Conservation (phyloP, 1,140 invertebrate species). For the Philopotamus ludificatus region DNA sequence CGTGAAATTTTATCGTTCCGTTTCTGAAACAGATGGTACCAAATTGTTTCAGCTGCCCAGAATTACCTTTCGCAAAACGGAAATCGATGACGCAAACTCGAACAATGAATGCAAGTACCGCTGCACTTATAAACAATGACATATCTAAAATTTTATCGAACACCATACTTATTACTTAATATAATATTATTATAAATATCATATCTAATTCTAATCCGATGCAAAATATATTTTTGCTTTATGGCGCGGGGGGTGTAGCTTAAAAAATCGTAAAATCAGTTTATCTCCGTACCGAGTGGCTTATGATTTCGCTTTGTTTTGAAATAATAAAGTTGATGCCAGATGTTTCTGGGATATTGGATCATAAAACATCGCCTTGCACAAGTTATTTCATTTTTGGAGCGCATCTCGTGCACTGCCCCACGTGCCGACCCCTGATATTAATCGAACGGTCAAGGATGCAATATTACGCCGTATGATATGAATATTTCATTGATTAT, state of each 20-base stretch:
- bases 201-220: no score
- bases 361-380: constrained; percentile 31
- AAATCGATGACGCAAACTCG: background rate
- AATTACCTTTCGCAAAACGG: background rate
- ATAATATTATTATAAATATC: no score
- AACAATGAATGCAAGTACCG: no score
- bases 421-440: no score
- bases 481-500: constrained; percentile 11
- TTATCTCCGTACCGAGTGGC: constrained; percentile 36
- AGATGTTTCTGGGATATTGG: constrained; percentile 41
- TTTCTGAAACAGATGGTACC: constrained; percentile 19
- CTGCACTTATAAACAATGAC: no score
- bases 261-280: constrained; percentile 40
- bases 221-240: no score
- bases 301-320: constrained; percentile 42
- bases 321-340: constrained; percentile 42
- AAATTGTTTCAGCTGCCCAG: background rate
- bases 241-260: constrained; percentile 12
- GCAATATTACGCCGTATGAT: background rate
- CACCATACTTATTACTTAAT: no score
- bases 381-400: background rate
- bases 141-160: no score
- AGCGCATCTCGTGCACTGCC: no score
- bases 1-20: constrained; percentile 30
- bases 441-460: no score